A percentile compares a stretch with the other conserved stretches of the same genome.
Evolutionary conservation across 2,888 invertebrate genomes (phyloP).

Genomic region (Clivina fossor): DNA sequence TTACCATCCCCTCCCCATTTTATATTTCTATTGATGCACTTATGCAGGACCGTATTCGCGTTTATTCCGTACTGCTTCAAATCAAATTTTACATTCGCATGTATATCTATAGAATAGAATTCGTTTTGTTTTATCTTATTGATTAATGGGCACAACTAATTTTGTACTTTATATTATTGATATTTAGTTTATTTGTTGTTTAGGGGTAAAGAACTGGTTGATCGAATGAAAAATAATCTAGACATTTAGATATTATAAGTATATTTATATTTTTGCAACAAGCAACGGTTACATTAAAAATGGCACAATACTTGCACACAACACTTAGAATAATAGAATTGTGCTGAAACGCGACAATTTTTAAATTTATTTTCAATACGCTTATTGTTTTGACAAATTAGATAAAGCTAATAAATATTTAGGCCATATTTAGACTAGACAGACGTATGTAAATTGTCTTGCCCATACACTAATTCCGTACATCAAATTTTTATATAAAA

Average conservation of each 20-base stretch:
- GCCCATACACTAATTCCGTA: conserved; percentile 20
- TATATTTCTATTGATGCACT: conserved; percentile 28
- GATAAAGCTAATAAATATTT: conserved; percentile 28
- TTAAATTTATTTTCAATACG: conserved; percentile 16
- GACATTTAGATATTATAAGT: conserved; percentile 20
- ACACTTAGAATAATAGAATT: conserved; percentile 31
- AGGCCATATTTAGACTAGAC: conserved; percentile 30
- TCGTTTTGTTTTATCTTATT: too few relatives aligned
- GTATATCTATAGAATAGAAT: too few relatives aligned
- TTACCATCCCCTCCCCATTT: conserved; percentile 45
- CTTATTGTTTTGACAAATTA: conserved; percentile 13
- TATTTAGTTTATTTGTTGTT: neutral
- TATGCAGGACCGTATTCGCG: conserved; percentile 18
- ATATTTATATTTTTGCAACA: conserved; percentile 32
- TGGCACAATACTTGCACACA: conserved; percentile 34
- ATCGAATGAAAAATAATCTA: conserved; percentile 7
- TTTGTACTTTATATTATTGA: neutral
- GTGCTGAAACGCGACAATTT: conserved; percentile 28
- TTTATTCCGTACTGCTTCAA: neutral
- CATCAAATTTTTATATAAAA: conserved; percentile 25
- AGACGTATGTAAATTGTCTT: conserved; percentile 20
- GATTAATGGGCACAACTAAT: too few relatives aligned
- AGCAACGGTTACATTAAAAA: conserved; percentile 34
- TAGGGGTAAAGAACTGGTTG: neutral
- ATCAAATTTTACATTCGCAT: too few relatives aligned